Evolutionary conservation across 2,888 invertebrate species (phyloP), one percentile per base, ranked within the genome.

Genomic region (Falcaria lacertinaria): DNA sequence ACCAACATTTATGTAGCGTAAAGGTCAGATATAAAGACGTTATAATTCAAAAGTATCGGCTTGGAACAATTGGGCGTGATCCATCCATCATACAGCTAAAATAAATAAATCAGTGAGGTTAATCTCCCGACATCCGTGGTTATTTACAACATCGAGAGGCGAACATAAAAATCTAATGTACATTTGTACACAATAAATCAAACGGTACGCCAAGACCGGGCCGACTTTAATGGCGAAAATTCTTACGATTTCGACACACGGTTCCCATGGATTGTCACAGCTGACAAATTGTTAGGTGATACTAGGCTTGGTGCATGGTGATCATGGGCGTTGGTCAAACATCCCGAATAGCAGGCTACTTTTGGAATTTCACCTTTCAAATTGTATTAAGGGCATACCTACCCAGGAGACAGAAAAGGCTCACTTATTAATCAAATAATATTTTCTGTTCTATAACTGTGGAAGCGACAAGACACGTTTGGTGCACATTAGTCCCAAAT

Each of bases 141-240:
- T 81, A 85, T 85, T 86, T 85, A 86, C 81, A 76, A 69, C 78
- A 73, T 62, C 69, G 67, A 79, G 78, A 79, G 72, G 72, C 68
- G 59, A 66, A 78, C 77, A 82, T 84, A 81, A 85, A 84, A 84
- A 80, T 80, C 72, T 81, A 80, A 80, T 79, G 81, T 76, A 65
- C 69, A 64, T 63, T 70, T 66, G 67, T 70, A 64, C 57, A 58
- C 67, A 53, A 81, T 83, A 83, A 81, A 81, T 83, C 81, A 81
- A 66, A 50, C 54, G 36, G 42, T 41, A 33, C 46, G 39, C 44
- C 54, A 55, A 55, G 47, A 47, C 38, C 38, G 62, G 60, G 63
- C 61, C 58, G 68, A 69, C 66, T 69, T 73, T 77, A 70, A 80
- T 76, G 64, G 80, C 76, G 66, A 81, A 82, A 68, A 79, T 69